These are phyloP conservation scores for Drosophila nigromelanica DNA, from an alignment of 1,140 invertebrate species.

Conservation along the genomic window DNA sequence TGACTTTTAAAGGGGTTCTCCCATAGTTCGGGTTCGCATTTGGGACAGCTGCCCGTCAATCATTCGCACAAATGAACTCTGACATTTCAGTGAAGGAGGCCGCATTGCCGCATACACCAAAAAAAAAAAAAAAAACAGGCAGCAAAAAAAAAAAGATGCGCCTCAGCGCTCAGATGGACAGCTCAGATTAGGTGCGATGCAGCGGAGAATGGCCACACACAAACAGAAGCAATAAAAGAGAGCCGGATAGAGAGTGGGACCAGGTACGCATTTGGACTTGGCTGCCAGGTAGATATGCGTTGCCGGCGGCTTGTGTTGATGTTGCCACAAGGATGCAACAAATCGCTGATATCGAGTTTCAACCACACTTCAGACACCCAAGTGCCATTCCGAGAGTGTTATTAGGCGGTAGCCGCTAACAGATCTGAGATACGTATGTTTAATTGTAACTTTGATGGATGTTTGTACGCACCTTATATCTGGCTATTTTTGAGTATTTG, in stretches of 20 bases:
- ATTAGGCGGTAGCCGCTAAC: constrained; percentile 22
- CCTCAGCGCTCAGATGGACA: constrained; percentile 34
- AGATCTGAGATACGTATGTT: constrained; percentile 12
- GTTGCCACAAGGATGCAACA: constrained; percentile 40
- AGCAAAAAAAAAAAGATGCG: not conserved
- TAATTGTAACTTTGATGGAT: constrained; percentile 20
- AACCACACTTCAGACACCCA: constrained; percentile 27
- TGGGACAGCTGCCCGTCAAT: constrained; percentile 58
- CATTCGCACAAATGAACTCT: constrained; percentile 62
- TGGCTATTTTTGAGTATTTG: constrained; percentile 9
- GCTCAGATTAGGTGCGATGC: constrained; percentile 36
- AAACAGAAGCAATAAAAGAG: constrained; percentile 18
- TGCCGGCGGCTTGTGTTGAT: constrained; percentile 29
- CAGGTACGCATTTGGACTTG: constrained; percentile 9
- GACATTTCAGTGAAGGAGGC: constrained; percentile 45
- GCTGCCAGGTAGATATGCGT: constrained; percentile 11
- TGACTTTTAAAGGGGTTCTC: constrained; percentile 59
- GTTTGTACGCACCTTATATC: constrained; percentile 28
- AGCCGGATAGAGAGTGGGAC: not conserved
- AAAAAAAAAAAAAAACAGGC: not conserved
- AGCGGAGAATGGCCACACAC: constrained; percentile 29
- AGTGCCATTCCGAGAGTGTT: constrained; percentile 29
- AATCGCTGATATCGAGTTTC: constrained; percentile 34
- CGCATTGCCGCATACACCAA: constrained; percentile 6
- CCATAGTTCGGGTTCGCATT: constrained; percentile 21